Conservation (phyloP, 2,888 invertebrate species). For the Epinotia ramella region DNA sequence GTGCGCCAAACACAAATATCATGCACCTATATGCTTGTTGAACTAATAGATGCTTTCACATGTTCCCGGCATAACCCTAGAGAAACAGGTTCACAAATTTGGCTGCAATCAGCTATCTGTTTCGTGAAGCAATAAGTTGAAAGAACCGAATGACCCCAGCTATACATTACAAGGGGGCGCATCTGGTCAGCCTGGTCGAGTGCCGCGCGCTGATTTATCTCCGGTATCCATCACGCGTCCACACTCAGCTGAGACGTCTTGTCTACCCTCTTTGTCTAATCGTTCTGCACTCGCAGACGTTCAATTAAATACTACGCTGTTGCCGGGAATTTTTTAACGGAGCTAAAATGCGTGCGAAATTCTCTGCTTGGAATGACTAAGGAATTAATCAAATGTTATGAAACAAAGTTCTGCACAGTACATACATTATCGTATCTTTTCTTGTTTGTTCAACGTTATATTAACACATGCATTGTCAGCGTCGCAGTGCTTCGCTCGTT, state of each 20-base stretch:
- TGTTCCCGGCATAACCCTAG: background rate
- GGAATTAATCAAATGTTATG: background rate
- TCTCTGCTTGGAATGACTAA: background rate
- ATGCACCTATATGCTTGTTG: background rate
- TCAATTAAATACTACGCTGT: conserved; percentile 53
- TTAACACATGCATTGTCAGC: background rate
- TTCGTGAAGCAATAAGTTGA: conserved; percentile 55
- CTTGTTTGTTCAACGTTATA: background rate
- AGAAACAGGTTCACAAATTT: conserved; percentile 21
- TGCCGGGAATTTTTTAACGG: conserved; percentile 31
- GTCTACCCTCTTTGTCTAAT: conserved; percentile 68
- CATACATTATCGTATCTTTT: background rate
- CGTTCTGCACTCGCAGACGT: conserved; percentile 64
- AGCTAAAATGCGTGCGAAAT: background rate
- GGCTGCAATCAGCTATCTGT: conserved; percentile 42
- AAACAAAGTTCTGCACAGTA: background rate
- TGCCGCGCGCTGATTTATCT: conserved; percentile 80
- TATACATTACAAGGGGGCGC: conserved; percentile 65
- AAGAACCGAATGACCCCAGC: conserved; percentile 63
- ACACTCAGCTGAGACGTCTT: conserved; percentile 73
- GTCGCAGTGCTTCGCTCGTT: background rate
- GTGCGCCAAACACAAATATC: background rate
- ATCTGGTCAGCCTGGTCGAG: conserved; percentile 62
- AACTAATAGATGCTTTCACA: background rate
- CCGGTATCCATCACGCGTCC: conserved; percentile 76